A percentile compares a stretch with the other conserved stretches of the same genome.
Evolutionary conservation across 2,797 vertebrate species (phyloP).

Genomic region (Fratercula arctica): DNA sequence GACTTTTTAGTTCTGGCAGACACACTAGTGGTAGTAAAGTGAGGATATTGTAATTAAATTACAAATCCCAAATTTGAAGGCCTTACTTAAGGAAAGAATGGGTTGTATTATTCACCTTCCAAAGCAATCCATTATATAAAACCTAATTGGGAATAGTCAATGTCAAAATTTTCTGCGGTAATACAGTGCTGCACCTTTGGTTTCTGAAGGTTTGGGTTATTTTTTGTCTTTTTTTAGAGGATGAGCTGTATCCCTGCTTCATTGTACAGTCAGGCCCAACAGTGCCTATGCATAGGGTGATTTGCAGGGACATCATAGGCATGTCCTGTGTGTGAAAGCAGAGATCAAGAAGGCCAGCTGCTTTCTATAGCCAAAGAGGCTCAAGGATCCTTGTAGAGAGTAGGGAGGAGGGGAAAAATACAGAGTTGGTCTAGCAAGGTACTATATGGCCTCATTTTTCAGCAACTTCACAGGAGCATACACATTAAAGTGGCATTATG

Average conservation of each 20-base stretch:
- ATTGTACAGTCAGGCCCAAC: not conserved
- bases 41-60: not conserved
- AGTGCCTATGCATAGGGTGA: not conserved
- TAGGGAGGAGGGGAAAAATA: not conserved
- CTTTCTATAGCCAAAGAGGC: not conserved
- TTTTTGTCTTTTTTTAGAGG: not conserved
- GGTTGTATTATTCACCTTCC: not conserved
- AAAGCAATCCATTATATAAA: not conserved
- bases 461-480: not conserved
- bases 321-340: rapidly evolving
- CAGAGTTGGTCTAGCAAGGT: not conserved
- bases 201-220: not conserved
- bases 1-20: slow-evolving; percentile 48
- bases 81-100: not conserved
- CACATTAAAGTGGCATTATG: not conserved
- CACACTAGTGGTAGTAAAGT: not conserved
- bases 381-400: not conserved
- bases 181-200: not conserved
- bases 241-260: not conserved
- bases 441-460: not conserved
- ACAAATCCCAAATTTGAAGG: not conserved
- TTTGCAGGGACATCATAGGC: not conserved
- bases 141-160: not conserved
- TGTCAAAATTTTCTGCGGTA: not conserved
- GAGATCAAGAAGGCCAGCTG: not conserved